Conservation (phyloP, 2,888 invertebrate species). For the Brachylomia viminalis region DNA sequence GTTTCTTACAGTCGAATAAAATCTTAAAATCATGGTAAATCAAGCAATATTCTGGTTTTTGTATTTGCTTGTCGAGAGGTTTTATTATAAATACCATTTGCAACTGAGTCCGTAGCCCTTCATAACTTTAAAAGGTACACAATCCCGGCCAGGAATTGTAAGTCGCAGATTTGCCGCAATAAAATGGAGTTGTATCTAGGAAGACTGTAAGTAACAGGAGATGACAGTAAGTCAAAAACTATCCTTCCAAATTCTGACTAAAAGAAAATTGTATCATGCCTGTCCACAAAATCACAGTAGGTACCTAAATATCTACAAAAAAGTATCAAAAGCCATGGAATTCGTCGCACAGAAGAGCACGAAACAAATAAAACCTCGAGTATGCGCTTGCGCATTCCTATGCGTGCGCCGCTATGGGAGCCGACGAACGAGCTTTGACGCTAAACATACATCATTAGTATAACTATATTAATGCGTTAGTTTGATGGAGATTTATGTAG, state of each 20-base stretch:
- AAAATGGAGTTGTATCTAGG: too few species aligned
- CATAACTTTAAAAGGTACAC: background rate
- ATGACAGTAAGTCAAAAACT: background rate
- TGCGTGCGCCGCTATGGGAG: conserved; percentile 68
- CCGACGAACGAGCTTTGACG: conserved; percentile 46
- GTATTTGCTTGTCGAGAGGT: background rate
- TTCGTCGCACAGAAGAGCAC: conserved; percentile 40
- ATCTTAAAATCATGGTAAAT: background rate
- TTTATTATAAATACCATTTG: background rate
- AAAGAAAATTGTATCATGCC: conserved; percentile 7
- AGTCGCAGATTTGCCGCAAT: too few species aligned
- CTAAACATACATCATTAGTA: conserved; percentile 35
- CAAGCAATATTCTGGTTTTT: too few species aligned
- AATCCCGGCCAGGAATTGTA: too few species aligned
- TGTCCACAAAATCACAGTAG: background rate
- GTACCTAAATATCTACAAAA: conserved; percentile 21
- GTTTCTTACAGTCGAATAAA: too few species aligned
- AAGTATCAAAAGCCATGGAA: conserved; percentile 31
- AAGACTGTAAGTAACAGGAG: background rate
- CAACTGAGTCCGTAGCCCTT: background rate
- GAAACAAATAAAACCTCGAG: conserved; percentile 56
- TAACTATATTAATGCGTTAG: conserved; percentile 30
- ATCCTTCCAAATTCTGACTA: background rate
- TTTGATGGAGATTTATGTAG: conserved; percentile 31
- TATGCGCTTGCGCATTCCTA: conserved; percentile 64